Percentiles rank a stretch among this genome's conserved stretches.
These are phyloP conservation scores for Tetrapedia diversipes DNA, from an alignment of 2,888 invertebrate species.

Conservation along the genomic window DNA sequence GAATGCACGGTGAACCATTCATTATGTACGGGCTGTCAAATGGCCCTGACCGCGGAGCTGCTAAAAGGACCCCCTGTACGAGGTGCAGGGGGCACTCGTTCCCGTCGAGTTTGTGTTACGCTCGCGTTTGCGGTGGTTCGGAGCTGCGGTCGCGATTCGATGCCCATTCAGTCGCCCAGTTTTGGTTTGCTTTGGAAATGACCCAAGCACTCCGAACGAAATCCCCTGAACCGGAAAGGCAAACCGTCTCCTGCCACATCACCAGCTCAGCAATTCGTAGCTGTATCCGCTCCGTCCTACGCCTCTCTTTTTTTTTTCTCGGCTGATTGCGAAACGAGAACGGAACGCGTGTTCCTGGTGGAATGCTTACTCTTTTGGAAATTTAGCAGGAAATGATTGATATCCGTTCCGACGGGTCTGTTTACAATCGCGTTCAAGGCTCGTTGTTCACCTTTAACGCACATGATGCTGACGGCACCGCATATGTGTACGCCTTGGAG, in stretches of 20 bases:
- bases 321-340: slow-evolving; percentile 54
- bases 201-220: slow-evolving; percentile 77
- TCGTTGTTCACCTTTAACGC: background rate
- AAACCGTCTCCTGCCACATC: slow-evolving; percentile 71
- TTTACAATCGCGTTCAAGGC: slow-evolving; percentile 9
- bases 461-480: background rate
- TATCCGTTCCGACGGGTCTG: slow-evolving; percentile 24
- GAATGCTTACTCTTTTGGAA: slow-evolving; percentile 33
- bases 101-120: slow-evolving; percentile 76
- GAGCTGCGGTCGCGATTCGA: slow-evolving; percentile 79
- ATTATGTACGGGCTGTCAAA: slow-evolving; percentile 78
- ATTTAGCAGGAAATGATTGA: slow-evolving; percentile 50
- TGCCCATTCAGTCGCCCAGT: slow-evolving; percentile 79
- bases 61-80: slow-evolving; percentile 73
- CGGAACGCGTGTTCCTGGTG: slow-evolving; percentile 37
- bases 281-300: slow-evolving; percentile 46
- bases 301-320: slow-evolving; percentile 32
- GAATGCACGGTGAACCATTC: slow-evolving; percentile 68
- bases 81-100: slow-evolving; percentile 61
- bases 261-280: slow-evolving; percentile 60
- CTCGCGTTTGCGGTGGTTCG: slow-evolving; percentile 76
- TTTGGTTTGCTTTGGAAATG: slow-evolving; percentile 81
- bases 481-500: background rate
- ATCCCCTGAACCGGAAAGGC: slow-evolving; percentile 76
- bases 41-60: slow-evolving; percentile 76